Evolutionary conservation across 1,140 invertebrate species (phyloP).

Genomic region (Orussus abietinus): DNA sequence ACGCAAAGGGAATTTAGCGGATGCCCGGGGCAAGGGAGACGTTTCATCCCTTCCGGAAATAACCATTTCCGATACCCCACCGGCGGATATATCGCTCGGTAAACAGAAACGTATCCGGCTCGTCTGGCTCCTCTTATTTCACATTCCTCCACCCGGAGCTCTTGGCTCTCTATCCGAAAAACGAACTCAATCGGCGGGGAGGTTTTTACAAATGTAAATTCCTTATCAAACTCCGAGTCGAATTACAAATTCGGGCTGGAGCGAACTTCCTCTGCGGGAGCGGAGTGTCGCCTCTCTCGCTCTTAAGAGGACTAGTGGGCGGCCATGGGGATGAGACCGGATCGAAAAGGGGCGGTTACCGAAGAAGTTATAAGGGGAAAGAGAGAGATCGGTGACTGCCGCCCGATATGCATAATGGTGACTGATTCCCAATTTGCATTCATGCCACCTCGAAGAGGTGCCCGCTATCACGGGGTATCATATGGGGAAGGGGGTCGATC

Average conservation of each 20-base stretch:
- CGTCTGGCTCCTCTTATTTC: too few relatives aligned
- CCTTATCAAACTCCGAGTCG: constrained; percentile 38
- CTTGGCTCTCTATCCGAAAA: too few relatives aligned
- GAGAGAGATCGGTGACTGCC: constrained; percentile 23
- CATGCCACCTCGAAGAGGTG: constrained; percentile 18
- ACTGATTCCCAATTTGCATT: constrained; percentile 43
- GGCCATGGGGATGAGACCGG: constrained; percentile 8
- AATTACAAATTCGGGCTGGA: constrained; percentile 41
- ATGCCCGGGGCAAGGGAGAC: too few relatives aligned
- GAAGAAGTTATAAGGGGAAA: constrained; percentile 34
- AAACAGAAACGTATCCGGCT: too few relatives aligned
- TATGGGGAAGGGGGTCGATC: too few relatives aligned
- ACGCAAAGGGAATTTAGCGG: too few relatives aligned
- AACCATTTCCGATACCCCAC: too few relatives aligned
- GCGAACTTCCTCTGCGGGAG: constrained; percentile 29
- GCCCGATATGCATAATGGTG: constrained; percentile 44
- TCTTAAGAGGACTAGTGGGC: constrained; percentile 10
- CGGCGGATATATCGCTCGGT: too few relatives aligned
- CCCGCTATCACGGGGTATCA: too few relatives aligned
- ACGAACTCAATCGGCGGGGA: too few relatives aligned
- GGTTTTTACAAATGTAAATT: constrained; percentile 44
- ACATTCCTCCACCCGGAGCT: too few relatives aligned
- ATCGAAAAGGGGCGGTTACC: constrained; percentile 26
- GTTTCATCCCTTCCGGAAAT: too few relatives aligned
- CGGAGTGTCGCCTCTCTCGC: constrained; percentile 18